phyloP scores from a whole-genome alignment of 2,797 vertebrate genomes.

The Rhabdomys pumilio region DNA sequence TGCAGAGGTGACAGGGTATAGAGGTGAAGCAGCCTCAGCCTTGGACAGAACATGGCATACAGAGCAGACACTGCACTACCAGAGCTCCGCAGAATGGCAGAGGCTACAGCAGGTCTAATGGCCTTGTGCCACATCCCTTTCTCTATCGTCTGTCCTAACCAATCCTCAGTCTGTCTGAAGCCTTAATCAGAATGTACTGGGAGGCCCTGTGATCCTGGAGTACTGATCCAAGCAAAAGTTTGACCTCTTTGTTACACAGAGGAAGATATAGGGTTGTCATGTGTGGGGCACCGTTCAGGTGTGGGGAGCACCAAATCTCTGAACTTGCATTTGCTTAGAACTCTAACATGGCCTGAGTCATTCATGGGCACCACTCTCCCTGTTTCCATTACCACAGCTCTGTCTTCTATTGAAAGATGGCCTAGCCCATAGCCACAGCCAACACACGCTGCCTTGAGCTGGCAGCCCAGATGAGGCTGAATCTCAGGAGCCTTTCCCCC shows the following conservation, averaged over 20 bases:
- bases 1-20: not conserved
- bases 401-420: conserved; percentile 25
- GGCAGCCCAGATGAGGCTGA: not conserved
- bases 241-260: not conserved
- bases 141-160: not conserved
- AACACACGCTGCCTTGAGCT: not conserved
- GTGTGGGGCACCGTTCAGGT: not conserved
- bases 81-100: not conserved
- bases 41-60: not conserved
- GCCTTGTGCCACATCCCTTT: not conserved
- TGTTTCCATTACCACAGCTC: not conserved
- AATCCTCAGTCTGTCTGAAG: not conserved
- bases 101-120: not conserved
- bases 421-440: not conserved
- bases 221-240: not conserved
- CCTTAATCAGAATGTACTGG: not conserved
- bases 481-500: not conserved
- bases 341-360: not conserved
- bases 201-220: not conserved
- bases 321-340: not conserved
- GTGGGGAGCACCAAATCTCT: not conserved
- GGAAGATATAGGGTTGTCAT: not conserved
- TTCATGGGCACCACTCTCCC: not conserved
- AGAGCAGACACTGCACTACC: not conserved
- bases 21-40: not conserved